Percentiles rank a stretch among this genome's conserved stretches.
These are phyloP conservation scores for Pelobates fuscus DNA, from an alignment of 2,113 vertebrate genomes.

Conservation along the genomic window DNA sequence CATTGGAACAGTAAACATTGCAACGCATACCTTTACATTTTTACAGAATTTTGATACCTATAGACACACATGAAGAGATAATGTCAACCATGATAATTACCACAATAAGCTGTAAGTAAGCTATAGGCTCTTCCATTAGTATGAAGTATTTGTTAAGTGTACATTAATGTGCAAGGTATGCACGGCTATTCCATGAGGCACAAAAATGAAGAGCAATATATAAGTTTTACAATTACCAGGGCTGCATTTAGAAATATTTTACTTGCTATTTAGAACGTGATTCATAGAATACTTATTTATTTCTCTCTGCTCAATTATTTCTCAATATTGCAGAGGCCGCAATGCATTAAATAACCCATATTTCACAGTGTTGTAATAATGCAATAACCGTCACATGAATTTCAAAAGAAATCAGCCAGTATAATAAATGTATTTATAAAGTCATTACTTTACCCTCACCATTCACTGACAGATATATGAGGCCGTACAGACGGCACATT, in stretches of 20 bases:
- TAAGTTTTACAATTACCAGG: constrained; percentile 69
- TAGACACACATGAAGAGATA: no score
- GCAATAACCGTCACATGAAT: constrained; percentile 69
- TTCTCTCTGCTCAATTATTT: constrained; percentile 67
- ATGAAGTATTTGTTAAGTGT: not conserved
- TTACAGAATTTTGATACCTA: no score
- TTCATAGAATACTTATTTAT: constrained; percentile 62
- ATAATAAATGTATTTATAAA: constrained; percentile 72
- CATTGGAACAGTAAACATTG: no score
- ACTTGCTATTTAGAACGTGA: constrained; percentile 69
- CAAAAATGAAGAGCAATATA: constrained; percentile 51
- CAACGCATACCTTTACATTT: no score
- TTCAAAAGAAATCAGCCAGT: constrained; percentile 65
- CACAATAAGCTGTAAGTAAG: no score
- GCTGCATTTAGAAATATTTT: constrained; percentile 71
- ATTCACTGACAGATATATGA: constrained; percentile 60
- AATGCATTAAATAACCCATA: constrained; percentile 76
- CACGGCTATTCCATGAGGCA: no score
- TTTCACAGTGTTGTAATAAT: constrained; percentile 63
- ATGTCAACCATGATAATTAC: no score
- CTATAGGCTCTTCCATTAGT: no score
- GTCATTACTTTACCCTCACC: constrained; percentile 66
- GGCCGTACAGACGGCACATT: constrained; percentile 56
- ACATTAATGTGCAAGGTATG: not conserved
- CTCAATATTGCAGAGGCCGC: constrained; percentile 69